Evolutionary conservation across 2,888 invertebrate genomes (phyloP).

Genomic region (Dryococelus australis): DNA sequence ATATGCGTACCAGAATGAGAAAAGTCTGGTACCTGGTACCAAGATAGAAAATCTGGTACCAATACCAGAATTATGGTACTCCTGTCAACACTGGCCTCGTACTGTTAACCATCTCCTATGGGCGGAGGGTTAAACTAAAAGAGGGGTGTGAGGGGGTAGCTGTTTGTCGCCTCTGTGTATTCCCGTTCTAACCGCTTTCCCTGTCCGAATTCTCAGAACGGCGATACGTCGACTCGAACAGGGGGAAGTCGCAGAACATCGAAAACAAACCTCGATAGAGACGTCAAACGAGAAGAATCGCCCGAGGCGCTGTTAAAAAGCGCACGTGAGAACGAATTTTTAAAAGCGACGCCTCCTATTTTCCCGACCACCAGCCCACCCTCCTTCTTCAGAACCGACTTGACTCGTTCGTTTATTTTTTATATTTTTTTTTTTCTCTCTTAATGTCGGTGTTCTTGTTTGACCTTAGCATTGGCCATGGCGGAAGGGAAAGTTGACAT

Average conservation of each 20-base stretch:
- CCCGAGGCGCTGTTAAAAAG: background rate
- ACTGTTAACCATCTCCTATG: background rate
- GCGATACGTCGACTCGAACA: background rate
- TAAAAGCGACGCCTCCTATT: background rate
- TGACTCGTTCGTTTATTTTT: background rate
- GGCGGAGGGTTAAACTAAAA: background rate
- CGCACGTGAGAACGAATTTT: background rate
- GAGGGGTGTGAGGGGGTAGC: background rate
- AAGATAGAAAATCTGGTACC: no score
- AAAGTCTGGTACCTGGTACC: no score
- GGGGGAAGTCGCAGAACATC: background rate
- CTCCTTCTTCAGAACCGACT: background rate
- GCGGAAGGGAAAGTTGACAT: slow-evolving; percentile 16
- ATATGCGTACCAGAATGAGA: no score
- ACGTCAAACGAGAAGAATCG: background rate
- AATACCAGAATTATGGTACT: no score
- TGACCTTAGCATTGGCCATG: background rate
- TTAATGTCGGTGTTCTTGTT: background rate
- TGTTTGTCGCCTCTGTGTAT: background rate
- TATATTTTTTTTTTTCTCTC: no score
- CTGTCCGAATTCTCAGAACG: background rate
- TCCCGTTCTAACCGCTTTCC: background rate
- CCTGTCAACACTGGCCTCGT: no score
- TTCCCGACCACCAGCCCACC: background rate
- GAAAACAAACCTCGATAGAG: background rate